Percentiles rank a stretch among this genome's conserved stretches.
phyloP scores from a whole-genome alignment of 2,113 vertebrate species.

The Peromyscus californicus region DNA sequence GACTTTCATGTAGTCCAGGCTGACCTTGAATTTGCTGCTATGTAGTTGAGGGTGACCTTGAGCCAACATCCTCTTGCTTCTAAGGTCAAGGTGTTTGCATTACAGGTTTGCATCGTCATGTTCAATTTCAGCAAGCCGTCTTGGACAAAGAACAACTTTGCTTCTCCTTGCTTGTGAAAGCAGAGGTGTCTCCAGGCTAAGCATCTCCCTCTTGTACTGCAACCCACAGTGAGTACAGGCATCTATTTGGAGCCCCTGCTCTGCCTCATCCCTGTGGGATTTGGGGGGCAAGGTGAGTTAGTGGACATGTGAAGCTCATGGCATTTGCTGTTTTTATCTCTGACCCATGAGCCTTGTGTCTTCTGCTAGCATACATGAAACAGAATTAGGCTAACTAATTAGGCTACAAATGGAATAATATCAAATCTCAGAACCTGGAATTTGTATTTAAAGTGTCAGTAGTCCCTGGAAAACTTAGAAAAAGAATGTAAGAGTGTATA shows the following conservation, averaged over 20 bases:
- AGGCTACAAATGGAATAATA: neutral
- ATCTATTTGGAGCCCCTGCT: neutral
- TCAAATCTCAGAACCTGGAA: neutral
- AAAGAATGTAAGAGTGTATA: neutral
- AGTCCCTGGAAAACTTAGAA: neutral
- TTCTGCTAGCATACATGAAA: neutral
- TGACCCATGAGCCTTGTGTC: neutral
- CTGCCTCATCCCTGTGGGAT: neutral
- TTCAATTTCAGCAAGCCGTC: neutral
- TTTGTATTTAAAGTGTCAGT: neutral
- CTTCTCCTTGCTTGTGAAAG: neutral
- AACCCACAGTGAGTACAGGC: neutral
- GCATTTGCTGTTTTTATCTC: neutral
- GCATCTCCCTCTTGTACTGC: neutral
- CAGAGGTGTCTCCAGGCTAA: too few relatives aligned
- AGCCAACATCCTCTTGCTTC: neutral
- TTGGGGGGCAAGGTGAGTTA: neutral
- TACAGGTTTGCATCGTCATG: neutral
- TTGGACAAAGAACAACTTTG: neutral
- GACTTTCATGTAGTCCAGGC: neutral
- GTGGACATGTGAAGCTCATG: neutral
- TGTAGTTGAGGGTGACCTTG: neutral
- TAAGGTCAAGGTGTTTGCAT: neutral
- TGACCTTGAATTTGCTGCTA: neutral
- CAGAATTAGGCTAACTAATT: neutral